Percentiles rank a stretch among this genome's conserved stretches.
phyloP scores from a whole-genome alignment of 2,113 vertebrate species.

The Podilymbus podiceps region DNA sequence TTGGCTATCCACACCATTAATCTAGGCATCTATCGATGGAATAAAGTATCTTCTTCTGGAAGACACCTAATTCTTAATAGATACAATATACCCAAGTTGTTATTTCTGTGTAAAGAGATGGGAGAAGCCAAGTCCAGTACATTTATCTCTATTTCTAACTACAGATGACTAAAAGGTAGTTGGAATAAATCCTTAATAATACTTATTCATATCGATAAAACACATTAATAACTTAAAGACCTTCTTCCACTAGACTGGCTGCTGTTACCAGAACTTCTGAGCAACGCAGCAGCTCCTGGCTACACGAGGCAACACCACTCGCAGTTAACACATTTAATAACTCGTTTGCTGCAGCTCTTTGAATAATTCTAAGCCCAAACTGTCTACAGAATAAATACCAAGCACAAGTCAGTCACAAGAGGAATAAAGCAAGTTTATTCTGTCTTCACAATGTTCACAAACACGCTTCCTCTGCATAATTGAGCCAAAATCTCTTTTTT shows the following conservation, averaged over 20 bases:
- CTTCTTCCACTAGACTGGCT: neutral
- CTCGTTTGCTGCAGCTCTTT: neutral
- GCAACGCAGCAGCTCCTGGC: neutral
- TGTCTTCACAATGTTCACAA: neutral
- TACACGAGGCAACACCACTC: neutral
- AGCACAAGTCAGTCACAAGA: neutral
- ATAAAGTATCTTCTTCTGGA: neutral
- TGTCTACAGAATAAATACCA: neutral
- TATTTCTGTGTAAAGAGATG: neutral
- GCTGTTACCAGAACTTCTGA: neutral
- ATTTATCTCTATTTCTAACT: neutral
- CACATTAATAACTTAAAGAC: neutral
- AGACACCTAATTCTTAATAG: neutral
- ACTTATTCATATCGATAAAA: neutral
- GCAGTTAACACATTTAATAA: neutral
- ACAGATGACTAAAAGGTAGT: neutral
- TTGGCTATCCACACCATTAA: neutral
- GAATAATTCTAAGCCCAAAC: neutral
- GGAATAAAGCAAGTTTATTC: neutral
- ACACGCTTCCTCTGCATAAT: neutral
- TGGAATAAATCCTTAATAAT: neutral
- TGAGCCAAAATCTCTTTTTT: neutral
- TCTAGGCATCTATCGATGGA: neutral
- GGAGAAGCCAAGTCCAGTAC: neutral
- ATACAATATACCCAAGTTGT: neutral